phyloP scores from a whole-genome alignment of 2,113 vertebrate genomes.

The Apteryx mantelli region DNA sequence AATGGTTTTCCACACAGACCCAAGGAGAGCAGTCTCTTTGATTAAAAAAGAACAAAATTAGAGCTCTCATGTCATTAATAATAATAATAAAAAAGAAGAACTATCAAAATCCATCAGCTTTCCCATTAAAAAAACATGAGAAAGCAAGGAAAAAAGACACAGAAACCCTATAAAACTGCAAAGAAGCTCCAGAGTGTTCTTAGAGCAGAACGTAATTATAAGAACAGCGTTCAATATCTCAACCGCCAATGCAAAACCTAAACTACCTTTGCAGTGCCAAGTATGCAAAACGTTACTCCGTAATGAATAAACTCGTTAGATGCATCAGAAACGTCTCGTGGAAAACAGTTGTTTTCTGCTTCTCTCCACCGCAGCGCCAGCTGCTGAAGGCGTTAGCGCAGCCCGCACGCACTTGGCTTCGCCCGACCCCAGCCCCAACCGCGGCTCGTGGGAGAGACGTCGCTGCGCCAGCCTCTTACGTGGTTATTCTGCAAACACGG shows the following conservation, averaged over 20 bases:
- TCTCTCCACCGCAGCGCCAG: background rate
- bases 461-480: slow-evolving; percentile 71
- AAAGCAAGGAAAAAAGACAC: background rate
- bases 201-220: background rate
- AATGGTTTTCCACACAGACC: background rate
- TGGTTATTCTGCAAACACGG: slow-evolving; percentile 85
- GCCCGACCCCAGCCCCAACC: background rate
- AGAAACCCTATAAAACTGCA: background rate
- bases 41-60: background rate
- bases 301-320: background rate
- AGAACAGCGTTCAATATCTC: background rate
- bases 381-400: accelerated
- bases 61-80: background rate
- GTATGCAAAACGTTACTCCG: background rate
- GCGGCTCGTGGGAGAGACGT: accelerated
- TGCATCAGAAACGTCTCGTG: background rate
- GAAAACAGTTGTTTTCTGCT: background rate
- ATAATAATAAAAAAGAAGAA: background rate
- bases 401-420: background rate
- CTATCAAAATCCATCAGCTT: background rate
- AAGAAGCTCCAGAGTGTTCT: background rate
- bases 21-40: background rate
- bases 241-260: background rate
- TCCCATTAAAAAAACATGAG: background rate
- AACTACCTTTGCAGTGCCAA: background rate